Evolutionary conservation across 2,113 vertebrate species (phyloP), one percentile per base, ranked within the genome.

Genomic region (Notarius quadriscutis): DNA sequence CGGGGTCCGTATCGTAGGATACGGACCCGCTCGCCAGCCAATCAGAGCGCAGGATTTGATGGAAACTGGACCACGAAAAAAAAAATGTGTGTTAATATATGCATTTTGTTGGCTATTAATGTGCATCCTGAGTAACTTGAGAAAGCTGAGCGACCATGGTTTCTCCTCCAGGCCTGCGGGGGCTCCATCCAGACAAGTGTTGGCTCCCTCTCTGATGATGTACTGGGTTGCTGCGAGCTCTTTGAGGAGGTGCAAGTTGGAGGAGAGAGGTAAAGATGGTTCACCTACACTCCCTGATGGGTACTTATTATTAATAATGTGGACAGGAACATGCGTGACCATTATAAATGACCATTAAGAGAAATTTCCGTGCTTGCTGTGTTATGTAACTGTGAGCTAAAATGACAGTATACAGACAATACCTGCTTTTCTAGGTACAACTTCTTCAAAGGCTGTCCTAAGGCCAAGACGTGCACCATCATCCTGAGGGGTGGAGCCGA

Each of bases 161-260:
- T 30, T 60, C 77, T 88, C 83, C 30, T 60, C 30, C 91, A 99
- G 98, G 98, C 98, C 62, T 99, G 98, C 0, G 98, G 98, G 0
- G 98, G 98, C 83, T 99, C 98, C 84, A 99, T 99, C 91, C 98
- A 99, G 96, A 99, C 97, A 0, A 98, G 97, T 17, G 97, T 97
- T 7, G 94, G 94, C 2, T 89, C 95, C 27, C 87, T 99, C 87
- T 93, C 95, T 0, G 91, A 96, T 0, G 96, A 98, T 1, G 97
- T 99, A 7, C 94, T 99, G 89, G 98, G 98, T n/a, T 88, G n/a
- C 83, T 99, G 98, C 2, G 96, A 96, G 9, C 87, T 97, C 18
- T 99, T 99, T 14, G 98, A 99, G 92, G 98, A 99, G 92, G 93
- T 95, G 20, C 98, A 99, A 93, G 96, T 99, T 83, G 98, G 98